Percentiles rank a stretch among this genome's conserved stretches.
These are phyloP conservation scores for Thamnaconus septentrionalis DNA, from an alignment of 2,113 vertebrate species.

Conservation along the genomic window DNA sequence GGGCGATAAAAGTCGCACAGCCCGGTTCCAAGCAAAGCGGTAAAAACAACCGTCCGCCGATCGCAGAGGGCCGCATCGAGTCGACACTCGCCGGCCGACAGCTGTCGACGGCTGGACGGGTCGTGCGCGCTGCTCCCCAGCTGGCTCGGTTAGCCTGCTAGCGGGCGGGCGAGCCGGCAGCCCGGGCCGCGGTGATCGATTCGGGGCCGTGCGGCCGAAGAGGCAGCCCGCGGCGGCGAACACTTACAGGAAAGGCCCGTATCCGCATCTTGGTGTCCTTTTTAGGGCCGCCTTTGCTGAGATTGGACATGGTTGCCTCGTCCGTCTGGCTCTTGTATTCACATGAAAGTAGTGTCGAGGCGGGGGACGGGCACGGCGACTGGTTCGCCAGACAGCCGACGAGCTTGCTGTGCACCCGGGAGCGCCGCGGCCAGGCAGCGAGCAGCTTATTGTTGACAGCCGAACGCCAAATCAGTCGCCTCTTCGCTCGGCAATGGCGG, in stretches of 20 bases:
- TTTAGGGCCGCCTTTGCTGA: conserved; percentile 96
- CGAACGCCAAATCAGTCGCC: conserved; percentile 47
- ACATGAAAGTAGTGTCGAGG: conserved; percentile 72
- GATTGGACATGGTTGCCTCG: conserved; percentile 90
- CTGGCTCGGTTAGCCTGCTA: conserved; percentile 45
- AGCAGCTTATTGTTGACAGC: conserved; percentile 70
- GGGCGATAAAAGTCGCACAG: too few relatives aligned
- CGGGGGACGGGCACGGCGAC: conserved; percentile 56
- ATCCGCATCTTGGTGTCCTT: conserved; percentile 99
- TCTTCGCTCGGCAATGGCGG: conserved; percentile 72
- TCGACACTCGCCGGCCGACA: conserved; percentile 14
- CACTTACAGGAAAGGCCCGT: conserved; percentile 97
- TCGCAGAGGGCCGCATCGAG: background rate
- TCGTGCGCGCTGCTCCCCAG: conserved; percentile 36
- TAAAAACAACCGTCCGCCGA: background rate
- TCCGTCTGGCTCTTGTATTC: conserved; percentile 68
- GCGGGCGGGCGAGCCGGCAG: conserved; percentile 20
- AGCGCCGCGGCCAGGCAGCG: conserved; percentile 58
- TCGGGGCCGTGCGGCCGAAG: conserved; percentile 33
- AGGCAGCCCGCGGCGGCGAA: conserved; percentile 48
- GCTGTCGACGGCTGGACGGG: conserved; percentile 44
- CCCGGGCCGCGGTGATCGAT: conserved; percentile 63
- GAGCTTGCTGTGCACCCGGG: conserved; percentile 66
- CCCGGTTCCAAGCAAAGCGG: background rate
- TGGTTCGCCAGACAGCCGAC: conserved; percentile 58